A percentile compares a stretch with the other conserved stretches of the same genome.
Conservation (phyloP, 2,797 vertebrate genomes). For the Remorina albescens region DNA sequence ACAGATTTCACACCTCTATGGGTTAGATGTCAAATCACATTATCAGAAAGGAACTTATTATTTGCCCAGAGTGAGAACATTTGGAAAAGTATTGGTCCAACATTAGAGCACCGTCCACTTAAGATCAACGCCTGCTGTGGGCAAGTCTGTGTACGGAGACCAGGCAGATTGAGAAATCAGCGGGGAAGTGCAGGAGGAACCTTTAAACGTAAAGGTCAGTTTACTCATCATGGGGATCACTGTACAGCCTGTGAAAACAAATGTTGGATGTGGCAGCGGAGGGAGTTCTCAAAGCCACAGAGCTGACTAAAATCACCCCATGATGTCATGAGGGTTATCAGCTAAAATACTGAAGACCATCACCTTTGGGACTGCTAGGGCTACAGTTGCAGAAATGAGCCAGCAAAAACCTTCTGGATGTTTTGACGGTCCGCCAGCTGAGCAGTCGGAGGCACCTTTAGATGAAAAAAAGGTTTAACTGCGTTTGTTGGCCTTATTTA, state of each 20-base stretch:
- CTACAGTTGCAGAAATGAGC: too few relatives aligned
- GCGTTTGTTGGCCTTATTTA: too few relatives aligned
- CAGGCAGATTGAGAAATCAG: constrained; percentile 10
- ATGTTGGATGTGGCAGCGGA: constrained; percentile 6
- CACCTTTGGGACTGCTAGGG: not conserved
- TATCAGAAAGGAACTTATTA: constrained; percentile 19
- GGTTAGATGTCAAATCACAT: constrained; percentile 26
- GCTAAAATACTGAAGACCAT: not conserved
- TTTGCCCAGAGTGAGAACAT: not conserved
- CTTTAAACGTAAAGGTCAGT: constrained; percentile 25
- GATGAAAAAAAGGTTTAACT: too few relatives aligned
- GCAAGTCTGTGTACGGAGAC: constrained; percentile 6
- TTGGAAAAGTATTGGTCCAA: constrained; percentile 8
- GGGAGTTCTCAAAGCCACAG: not conserved
- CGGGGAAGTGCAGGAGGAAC: constrained; percentile 6
- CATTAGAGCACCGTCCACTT: not conserved
- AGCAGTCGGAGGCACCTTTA: too few relatives aligned
- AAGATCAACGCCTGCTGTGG: not conserved
- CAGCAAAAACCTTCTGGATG: too few relatives aligned
- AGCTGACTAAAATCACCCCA: not conserved
- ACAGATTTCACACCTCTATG: constrained; percentile 38
- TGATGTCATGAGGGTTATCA: not conserved
- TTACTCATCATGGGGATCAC: constrained; percentile 9
- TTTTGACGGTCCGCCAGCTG: too few relatives aligned
- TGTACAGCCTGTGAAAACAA: not conserved